Evolutionary conservation across 2,113 vertebrate genomes (phyloP).

Genomic region (Nesogale talazaci): DNA sequence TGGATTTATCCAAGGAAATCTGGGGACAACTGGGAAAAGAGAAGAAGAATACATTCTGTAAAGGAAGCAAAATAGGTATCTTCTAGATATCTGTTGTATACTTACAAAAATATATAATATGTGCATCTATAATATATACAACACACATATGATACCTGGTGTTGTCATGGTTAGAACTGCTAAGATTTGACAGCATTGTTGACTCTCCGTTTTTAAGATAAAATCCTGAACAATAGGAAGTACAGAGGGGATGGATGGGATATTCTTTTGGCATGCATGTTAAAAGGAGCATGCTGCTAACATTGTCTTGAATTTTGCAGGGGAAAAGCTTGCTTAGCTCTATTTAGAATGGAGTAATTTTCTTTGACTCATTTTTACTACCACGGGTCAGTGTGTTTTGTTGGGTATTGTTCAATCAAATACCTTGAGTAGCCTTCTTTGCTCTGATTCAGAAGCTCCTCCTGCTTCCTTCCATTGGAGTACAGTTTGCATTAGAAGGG

Average conservation of each 20-base stretch:
- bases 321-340: constrained; percentile 22
- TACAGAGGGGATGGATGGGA: neutral
- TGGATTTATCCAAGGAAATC: neutral
- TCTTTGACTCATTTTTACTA: constrained; percentile 34
- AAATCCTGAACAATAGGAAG: neutral
- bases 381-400: neutral
- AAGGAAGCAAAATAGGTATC: neutral
- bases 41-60: neutral
- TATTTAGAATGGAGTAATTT: constrained; percentile 7
- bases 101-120: too few species aligned
- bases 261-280: neutral
- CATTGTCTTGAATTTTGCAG: constrained; percentile 17
- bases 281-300: neutral
- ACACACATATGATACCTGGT: too few species aligned
- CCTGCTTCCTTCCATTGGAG: neutral
- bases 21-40: neutral
- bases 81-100: neutral
- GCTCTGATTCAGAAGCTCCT: neutral
- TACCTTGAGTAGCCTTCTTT: neutral
- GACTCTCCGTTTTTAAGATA: neutral
- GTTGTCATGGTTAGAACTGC: neutral
- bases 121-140: too few species aligned
- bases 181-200: neutral
- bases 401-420: neutral
- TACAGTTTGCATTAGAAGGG: neutral